A percentile compares a stretch with the other conserved stretches of the same genome.
phyloP scores from a whole-genome alignment of 2,113 vertebrate genomes.

The Alces alces region DNA sequence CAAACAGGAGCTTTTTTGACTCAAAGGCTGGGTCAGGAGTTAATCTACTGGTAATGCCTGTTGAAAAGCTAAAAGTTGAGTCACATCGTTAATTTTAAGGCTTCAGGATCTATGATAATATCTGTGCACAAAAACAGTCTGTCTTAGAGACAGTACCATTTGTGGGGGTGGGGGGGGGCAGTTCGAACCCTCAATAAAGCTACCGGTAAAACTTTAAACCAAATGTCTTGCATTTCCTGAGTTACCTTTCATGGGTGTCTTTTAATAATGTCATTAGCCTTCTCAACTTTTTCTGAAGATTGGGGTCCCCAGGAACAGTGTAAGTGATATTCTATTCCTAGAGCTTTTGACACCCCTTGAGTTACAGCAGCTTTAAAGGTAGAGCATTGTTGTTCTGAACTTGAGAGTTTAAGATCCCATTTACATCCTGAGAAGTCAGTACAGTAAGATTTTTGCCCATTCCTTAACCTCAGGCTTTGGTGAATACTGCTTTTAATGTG shows the following conservation, averaged over 20 bases:
- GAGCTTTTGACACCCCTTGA: neutral
- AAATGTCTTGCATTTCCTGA: neutral
- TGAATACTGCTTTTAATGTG: neutral
- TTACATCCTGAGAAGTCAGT: neutral
- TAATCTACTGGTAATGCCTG: fast-evolving
- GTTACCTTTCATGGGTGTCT: neutral
- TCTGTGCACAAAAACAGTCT: neutral
- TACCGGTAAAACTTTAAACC: neutral
- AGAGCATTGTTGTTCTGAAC: neutral
- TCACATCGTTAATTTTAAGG: neutral
- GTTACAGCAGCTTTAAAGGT: neutral
- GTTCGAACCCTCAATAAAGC: neutral
- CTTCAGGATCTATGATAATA: neutral
- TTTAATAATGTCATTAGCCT: neutral
- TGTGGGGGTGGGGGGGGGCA: neutral
- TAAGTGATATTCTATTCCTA: neutral
- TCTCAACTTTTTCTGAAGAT: neutral
- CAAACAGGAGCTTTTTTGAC: neutral
- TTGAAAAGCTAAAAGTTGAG: neutral
- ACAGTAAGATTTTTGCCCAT: neutral
- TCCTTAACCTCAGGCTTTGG: neutral
- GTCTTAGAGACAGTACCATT: neutral
- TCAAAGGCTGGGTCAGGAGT: neutral
- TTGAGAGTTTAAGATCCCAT: neutral
- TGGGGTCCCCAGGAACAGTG: neutral